Percentiles rank a stretch among this genome's conserved stretches.
Evolutionary conservation across 1,140 invertebrate species (phyloP).

Genomic region (Leptinotarsa defecta): DNA sequence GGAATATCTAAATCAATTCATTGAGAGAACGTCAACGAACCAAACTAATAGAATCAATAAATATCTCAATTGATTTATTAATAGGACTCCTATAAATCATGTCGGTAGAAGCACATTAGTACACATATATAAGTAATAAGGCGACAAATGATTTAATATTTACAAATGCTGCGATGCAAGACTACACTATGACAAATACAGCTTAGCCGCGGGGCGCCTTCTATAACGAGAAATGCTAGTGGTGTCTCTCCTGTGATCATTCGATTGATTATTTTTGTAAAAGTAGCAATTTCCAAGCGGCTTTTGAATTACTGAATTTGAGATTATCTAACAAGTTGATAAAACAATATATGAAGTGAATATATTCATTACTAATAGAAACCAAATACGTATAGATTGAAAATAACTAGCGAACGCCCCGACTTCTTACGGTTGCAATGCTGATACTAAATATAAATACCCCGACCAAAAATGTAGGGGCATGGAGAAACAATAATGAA

Average conservation of each 20-base stretch:
- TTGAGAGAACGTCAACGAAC: slow-evolving; percentile 41
- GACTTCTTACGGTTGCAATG: too few species aligned
- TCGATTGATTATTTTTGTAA: slow-evolving; percentile 4
- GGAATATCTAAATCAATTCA: slow-evolving; percentile 35
- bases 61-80: slow-evolving; percentile 43
- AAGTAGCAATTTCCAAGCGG: background rate
- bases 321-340: too few species aligned
- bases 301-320: too few species aligned
- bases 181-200: slow-evolving; percentile 31
- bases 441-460: too few species aligned
- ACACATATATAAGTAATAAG: slow-evolving; percentile 37
- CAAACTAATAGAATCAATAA: slow-evolving; percentile 40
- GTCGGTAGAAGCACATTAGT: slow-evolving; percentile 40
- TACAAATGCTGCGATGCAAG: slow-evolving; percentile 35
- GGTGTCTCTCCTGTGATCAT: slow-evolving; percentile 6
- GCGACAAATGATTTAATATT: slow-evolving; percentile 44
- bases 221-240: slow-evolving; percentile 18
- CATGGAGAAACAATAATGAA: too few species aligned
- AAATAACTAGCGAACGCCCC: too few species aligned
- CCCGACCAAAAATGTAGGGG: too few species aligned
- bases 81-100: slow-evolving; percentile 41
- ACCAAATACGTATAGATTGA: too few species aligned
- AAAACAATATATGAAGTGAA: too few species aligned
- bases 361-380: too few species aligned
- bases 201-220: slow-evolving; percentile 17